Evolutionary conservation across 2,113 vertebrate species (phyloP), one percentile per base, ranked within the genome.

Genomic region (Zapus hudsonius): DNA sequence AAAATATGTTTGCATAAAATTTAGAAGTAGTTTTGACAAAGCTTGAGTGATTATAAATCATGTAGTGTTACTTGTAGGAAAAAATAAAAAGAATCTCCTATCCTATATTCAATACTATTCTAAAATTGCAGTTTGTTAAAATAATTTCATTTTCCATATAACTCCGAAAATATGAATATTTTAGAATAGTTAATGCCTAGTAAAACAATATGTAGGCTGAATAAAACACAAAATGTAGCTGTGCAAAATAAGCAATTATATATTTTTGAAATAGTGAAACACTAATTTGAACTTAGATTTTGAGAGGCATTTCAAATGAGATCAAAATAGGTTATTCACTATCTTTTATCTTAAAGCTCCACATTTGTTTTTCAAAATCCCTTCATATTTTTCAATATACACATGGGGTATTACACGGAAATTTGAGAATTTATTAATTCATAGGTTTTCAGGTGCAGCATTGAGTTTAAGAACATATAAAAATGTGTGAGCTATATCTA

Each of bases 91-190:
- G 2, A 12, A 19, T n/a, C n/a, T n/a, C n/a, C n/a, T n/a, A n/a
- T n/a, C n/a, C n/a, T n/a, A n/a, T n/a, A n/a, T n/a, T n/a, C 38
- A 52, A 55, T 79, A 13, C 13, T 57, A 47, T 59, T 74, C 29
- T 92, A 82, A 86, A 69, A 82, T 83, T 8, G 13, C n/a, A 79
- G 52, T 22, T 47, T 44, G 64, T 52, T 93, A 70, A 90, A 87
- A 76, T 10, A 22, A 64, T 29, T 69, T 84, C 66, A 78, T 70
- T 81, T 82, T 31, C 5, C 38, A 84, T 70, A 29, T 72, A 38
- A 44, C 67, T 74, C 29, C 83, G 16, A 74, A 5, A 82, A 5
- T 5, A 15, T 61, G 52, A 19, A 9, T 61, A 55, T 47, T 55
- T 81, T 47, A 40, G 33, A 22, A 47, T 13, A 84, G 20, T 70